Conservation (phyloP, 2,113 vertebrate genomes). For the Callionymus lyra region DNA sequence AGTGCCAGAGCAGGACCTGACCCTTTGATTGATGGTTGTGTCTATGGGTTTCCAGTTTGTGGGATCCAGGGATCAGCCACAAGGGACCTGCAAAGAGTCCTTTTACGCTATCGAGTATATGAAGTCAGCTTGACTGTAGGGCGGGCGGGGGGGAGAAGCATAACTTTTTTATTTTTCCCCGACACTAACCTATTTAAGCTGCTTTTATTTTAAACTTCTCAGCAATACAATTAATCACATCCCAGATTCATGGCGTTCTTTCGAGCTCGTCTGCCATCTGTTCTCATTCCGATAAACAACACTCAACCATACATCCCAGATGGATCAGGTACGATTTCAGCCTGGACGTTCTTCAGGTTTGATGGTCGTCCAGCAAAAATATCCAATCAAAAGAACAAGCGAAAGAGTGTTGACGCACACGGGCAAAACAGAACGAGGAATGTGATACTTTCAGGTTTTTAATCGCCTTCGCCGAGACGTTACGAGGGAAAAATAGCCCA, state of each 20-base stretch:
- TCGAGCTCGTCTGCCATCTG: constrained; percentile 20
- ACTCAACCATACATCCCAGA: constrained; percentile 3
- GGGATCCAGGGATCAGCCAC: constrained; percentile 27
- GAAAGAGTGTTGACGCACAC: constrained; percentile 32
- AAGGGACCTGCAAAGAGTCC: no score
- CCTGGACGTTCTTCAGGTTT: constrained; percentile 22
- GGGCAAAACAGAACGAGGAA: constrained; percentile 31
- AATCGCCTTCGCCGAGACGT: constrained; percentile 29
- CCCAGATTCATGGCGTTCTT: no score
- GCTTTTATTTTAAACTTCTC: constrained; percentile 20
- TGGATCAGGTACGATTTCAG: constrained; percentile 28
- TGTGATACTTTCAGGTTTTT: constrained; percentile 47
- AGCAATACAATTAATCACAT: constrained; percentile 9
- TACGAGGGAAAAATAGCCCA: constrained; percentile 31
- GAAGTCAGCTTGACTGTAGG: constrained; percentile 7
- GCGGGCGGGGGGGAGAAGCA: no score
- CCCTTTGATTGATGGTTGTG: constrained; percentile 46
- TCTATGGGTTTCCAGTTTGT: constrained; percentile 30
- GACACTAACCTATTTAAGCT: constrained; percentile 6
- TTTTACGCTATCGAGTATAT: constrained; percentile 20
- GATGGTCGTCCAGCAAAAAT: constrained; percentile 28
- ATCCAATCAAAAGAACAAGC: constrained; percentile 39
- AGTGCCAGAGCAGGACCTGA: constrained; percentile 43
- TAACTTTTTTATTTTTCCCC: neutral
- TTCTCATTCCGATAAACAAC: constrained; percentile 18